phyloP scores from a whole-genome alignment of 2,888 invertebrate species.

The Plemyria rubiginata region DNA sequence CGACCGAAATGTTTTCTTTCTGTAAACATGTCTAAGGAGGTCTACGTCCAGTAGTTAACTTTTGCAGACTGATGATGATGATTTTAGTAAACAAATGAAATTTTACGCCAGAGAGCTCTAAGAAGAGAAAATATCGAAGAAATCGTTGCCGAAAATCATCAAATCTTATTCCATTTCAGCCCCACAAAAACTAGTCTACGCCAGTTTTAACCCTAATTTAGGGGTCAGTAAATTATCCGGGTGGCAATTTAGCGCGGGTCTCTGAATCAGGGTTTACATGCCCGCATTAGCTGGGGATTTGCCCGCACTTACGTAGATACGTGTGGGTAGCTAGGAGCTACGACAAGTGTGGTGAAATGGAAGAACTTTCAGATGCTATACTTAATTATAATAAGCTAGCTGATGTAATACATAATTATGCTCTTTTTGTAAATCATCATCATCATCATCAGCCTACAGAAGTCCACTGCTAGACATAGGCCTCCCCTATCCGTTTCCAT shows the following conservation, averaged over 20 bases:
- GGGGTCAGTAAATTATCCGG: conserved; percentile 30
- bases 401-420: too few species aligned
- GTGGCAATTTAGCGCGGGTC: conserved; percentile 25
- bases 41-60: too few species aligned
- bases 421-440: too few species aligned
- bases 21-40: too few species aligned
- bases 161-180: conserved; percentile 15
- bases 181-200: conserved; percentile 29
- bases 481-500: too few species aligned
- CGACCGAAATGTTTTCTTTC: neutral
- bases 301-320: conserved; percentile 18
- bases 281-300: conserved; percentile 29
- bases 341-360: conserved; percentile 7
- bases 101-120: too few species aligned
- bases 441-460: too few species aligned
- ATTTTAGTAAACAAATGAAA: too few species aligned
- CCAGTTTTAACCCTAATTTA: conserved; percentile 30
- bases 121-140: neutral
- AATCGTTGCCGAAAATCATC: neutral
- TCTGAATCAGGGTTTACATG: conserved; percentile 31
- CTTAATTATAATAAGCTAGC: too few species aligned
- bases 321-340: neutral
- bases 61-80: too few species aligned
- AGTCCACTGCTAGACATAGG: too few species aligned
- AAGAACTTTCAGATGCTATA: too few species aligned